Evolutionary conservation across 2,797 vertebrate species (phyloP).

Genomic region (Anguilla marmorata): DNA sequence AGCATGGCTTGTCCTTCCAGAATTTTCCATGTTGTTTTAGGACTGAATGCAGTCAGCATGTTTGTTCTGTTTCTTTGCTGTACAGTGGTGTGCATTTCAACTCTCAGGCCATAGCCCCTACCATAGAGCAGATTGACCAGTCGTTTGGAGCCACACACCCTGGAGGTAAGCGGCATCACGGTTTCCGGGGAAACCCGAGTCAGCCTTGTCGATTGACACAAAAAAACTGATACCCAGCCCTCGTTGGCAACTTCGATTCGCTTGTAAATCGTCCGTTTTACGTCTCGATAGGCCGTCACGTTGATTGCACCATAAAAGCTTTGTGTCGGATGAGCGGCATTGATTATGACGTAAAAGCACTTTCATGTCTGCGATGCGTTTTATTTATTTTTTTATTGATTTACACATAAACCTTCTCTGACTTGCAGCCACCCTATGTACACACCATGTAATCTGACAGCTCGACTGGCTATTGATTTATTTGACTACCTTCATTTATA

Average conservation of each 20-base stretch:
- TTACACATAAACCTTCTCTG: neutral
- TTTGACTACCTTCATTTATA: neutral
- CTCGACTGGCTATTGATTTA: neutral
- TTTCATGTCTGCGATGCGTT: neutral
- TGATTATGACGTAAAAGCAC: neutral
- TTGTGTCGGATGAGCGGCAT: conserved; percentile 1
- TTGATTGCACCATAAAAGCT: neutral
- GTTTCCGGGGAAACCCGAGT: neutral
- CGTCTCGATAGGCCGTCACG: neutral
- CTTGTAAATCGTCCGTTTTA: neutral
- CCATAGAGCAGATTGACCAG: conserved; percentile 99
- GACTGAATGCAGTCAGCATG: neutral
- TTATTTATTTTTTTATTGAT: neutral
- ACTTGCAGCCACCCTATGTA: neutral
- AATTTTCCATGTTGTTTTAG: neutral
- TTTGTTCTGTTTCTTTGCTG: conserved; percentile 54
- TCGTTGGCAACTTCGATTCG: neutral
- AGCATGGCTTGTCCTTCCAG: neutral
- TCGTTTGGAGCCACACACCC: conserved; percentile 98
- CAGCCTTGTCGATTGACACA: neutral
- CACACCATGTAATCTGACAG: neutral
- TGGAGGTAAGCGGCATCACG: conserved; percentile 78
- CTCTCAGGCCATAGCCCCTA: conserved; percentile 96
- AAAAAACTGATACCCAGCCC: neutral
- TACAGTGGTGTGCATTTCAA: conserved; percentile 98